Evolutionary conservation across 2,888 invertebrate genomes (phyloP).

Genomic region (Heliconius ethilla): DNA sequence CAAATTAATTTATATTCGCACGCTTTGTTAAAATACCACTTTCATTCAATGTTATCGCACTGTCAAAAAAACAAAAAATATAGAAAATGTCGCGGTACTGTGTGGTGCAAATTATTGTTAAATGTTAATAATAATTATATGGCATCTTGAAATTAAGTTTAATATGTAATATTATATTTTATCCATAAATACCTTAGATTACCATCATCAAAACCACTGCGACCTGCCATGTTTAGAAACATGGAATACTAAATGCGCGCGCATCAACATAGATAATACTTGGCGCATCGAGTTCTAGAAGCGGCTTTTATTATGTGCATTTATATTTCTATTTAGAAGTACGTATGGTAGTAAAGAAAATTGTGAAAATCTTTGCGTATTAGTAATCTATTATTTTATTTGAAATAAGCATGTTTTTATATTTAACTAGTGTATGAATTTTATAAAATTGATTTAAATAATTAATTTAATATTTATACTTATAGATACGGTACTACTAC

Average conservation of each 20-base stretch:
- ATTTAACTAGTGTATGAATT: too few species aligned
- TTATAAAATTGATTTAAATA: too few species aligned
- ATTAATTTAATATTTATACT: too few species aligned
- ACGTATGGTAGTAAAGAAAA: background rate
- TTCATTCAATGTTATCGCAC: conserved; percentile 72
- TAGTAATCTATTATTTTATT: too few species aligned
- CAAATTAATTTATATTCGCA: conserved; percentile 54
- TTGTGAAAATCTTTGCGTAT: background rate
- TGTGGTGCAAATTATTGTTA: conserved; percentile 30
- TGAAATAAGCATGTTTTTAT: too few species aligned
- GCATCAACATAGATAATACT: conserved; percentile 47
- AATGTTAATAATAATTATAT: conserved; percentile 18
- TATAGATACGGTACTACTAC: too few species aligned
- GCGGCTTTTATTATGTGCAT: conserved; percentile 36
- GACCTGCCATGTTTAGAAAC: conserved; percentile 94
- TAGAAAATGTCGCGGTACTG: conserved; percentile 45
- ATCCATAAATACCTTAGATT: conserved; percentile 86
- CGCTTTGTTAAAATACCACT: conserved; percentile 62
- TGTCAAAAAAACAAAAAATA: conserved; percentile 60
- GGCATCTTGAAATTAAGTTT: conserved; percentile 29
- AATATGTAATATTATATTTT: conserved; percentile 48
- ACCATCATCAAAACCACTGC: conserved; percentile 90
- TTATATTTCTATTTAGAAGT: background rate
- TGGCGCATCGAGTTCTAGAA: conserved; percentile 62
- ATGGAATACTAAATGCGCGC: conserved; percentile 78